Evolutionary conservation across 2,888 invertebrate species (phyloP), one percentile per base, ranked within the genome.

Genomic region (Nomada ruficornis): DNA sequence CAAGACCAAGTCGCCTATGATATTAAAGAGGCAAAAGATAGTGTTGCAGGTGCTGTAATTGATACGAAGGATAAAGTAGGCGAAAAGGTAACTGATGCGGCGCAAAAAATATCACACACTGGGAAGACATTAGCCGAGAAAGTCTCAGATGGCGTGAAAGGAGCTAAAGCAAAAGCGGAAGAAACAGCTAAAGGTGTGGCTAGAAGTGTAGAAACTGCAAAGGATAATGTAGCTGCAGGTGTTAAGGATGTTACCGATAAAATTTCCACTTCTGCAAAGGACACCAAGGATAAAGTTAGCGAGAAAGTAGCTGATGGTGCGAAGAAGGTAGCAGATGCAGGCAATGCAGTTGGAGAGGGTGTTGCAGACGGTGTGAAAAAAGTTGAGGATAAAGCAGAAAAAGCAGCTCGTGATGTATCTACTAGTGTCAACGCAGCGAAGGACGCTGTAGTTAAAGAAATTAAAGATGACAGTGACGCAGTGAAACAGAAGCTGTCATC

Each of bases 401-500:
- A 9, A 20, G 74, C 67, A 1, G 60, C 63, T 0, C 15, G 23
- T 0, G 80, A 87, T 52, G 71, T 87, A 18, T 52, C 59, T 3
- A 64, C 54, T 52, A 77, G 85, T 0, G 83, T 81, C 0, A 86
- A 90, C 0, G 85, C 88, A 4, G 69, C 74, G 59, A 80, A 88
- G 4, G 84, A 89, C 7, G 70, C 73, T 13, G 52, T 86, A 44
- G 62, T 94, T 47, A 64, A 94, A 94, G 20, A 95, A 94, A 18
- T 80, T 0, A 76, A 76, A 11, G 73, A 86, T 11, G 86, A 86
- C 2, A 60, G 79, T 1, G 73, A 82, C 29, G 77, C 73, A n/a
- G 73, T 72, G 0, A 88, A 89, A 36, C 87, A 89, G 7, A 88
- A 90, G 80, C 54, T 86, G 1, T 52, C 64, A 93, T 94, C 57